Evolutionary conservation across 2,113 vertebrate genomes (phyloP).

Genomic region (Zosterops pallidus): DNA sequence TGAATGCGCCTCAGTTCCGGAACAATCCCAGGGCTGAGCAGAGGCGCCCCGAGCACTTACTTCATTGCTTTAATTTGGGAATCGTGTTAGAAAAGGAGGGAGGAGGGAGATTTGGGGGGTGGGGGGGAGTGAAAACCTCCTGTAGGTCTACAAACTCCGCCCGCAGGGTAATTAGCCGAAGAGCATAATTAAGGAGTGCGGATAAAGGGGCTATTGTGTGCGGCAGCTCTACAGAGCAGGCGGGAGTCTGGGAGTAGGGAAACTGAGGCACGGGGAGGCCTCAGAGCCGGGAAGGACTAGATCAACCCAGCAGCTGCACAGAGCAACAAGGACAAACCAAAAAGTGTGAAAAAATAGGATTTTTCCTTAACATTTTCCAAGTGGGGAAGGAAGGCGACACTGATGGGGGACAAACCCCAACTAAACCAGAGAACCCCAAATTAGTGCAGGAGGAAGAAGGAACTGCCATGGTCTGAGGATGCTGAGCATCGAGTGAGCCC

Average conservation of each 20-base stretch:
- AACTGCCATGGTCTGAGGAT: fast-evolving
- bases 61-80: slow-evolving; percentile 14
- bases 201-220: slow-evolving; percentile 48
- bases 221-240: background rate
- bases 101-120: background rate
- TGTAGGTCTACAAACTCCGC: slow-evolving; percentile 29
- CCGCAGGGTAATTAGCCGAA: slow-evolving; percentile 54
- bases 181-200: slow-evolving; percentile 38
- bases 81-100: slow-evolving; percentile 42
- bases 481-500: background rate
- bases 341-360: background rate
- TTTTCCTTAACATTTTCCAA: background rate
- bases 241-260: background rate
- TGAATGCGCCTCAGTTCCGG: background rate
- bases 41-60: slow-evolving; percentile 5
- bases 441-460: background rate
- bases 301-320: background rate
- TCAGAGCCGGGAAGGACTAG: background rate
- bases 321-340: background rate
- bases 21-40: slow-evolving; percentile 23
- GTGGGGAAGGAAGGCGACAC: background rate
- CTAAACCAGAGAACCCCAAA: background rate
- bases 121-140: background rate
- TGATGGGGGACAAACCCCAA: background rate
- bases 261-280: slow-evolving; percentile 24